Evolutionary conservation across 2,888 invertebrate genomes (phyloP).

Genomic region (Catocala fraxini): DNA sequence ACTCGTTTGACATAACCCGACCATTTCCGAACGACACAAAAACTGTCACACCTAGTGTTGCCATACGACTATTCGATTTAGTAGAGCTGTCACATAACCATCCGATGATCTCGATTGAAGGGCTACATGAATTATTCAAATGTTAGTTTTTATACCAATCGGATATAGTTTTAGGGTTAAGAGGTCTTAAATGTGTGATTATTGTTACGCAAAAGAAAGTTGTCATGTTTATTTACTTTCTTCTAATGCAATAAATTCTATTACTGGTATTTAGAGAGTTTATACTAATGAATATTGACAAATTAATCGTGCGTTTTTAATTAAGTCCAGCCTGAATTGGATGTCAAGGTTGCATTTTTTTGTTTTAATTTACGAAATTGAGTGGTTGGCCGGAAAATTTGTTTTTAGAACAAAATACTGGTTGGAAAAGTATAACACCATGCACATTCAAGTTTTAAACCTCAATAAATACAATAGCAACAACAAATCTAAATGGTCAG

Average conservation of each 20-base stretch:
- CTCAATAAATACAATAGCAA: too few species aligned
- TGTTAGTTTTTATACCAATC: slow-evolving; percentile 43
- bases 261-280: slow-evolving; percentile 33
- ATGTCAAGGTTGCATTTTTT: too few species aligned
- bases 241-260: slow-evolving; percentile 28
- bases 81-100: slow-evolving; percentile 26
- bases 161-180: slow-evolving; percentile 54
- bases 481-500: too few species aligned
- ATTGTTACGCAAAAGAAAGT: slow-evolving; percentile 49
- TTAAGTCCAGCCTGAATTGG: too few species aligned
- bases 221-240: slow-evolving; percentile 43
- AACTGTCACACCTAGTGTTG: slow-evolving; percentile 10
- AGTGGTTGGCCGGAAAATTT: too few species aligned
- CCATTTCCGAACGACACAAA: slow-evolving; percentile 28
- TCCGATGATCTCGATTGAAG: slow-evolving; percentile 41
- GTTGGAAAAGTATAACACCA: too few species aligned
- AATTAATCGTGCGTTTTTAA: slow-evolving; percentile 4
- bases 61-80: slow-evolving; percentile 26
- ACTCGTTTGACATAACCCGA: slow-evolving; percentile 42
- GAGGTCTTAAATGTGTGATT: slow-evolving; percentile 35
- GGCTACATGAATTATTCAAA: slow-evolving; percentile 52
- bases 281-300: slow-evolving; percentile 12
- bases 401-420: too few species aligned
- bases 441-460: too few species aligned
- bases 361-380: too few species aligned